Conservation (phyloP, 2,113 vertebrate genomes). For the Beaufortia kweichowensis region DNA sequence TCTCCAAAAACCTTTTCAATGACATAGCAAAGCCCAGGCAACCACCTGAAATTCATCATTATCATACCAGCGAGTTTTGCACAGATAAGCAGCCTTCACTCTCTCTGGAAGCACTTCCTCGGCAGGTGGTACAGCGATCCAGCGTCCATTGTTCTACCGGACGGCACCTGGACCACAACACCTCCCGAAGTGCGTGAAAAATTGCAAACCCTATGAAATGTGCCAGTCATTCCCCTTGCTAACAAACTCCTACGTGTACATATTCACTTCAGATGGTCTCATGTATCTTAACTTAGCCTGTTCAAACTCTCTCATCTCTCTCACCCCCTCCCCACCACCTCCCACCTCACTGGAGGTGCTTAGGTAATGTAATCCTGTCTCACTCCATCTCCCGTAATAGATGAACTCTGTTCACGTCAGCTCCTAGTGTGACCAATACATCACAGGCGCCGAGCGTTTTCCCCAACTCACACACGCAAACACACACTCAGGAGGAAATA, state of each 20-base stretch:
- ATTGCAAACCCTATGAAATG: constrained; percentile 4
- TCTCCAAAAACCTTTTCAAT: not conserved
- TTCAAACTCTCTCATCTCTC: constrained; percentile 30
- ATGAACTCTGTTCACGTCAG: constrained; percentile 49
- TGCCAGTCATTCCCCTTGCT: constrained; percentile 14
- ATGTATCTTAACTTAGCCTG: constrained; percentile 41
- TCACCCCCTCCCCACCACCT: not conserved
- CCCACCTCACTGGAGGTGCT: constrained; percentile 25
- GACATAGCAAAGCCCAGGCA: not conserved
- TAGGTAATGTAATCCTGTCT: constrained; percentile 41
- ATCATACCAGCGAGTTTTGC: not conserved
- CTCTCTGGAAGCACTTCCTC: not conserved
- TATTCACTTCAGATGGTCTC: constrained; percentile 13
- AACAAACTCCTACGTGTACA: constrained; percentile 27
- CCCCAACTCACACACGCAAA: constrained; percentile 19
- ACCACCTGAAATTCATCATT: not conserved
- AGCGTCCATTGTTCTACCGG: constrained; percentile 19
- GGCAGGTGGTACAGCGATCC: constrained; percentile 10
- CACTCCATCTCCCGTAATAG: constrained; percentile 37
- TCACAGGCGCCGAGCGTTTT: constrained; percentile 29
- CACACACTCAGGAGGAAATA: constrained; percentile 36
- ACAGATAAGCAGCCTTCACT: not conserved
- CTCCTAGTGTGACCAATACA: constrained; percentile 44
- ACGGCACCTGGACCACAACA: constrained; percentile 25
- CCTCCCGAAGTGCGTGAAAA: constrained; percentile 18